These are phyloP conservation scores for Podiceps cristatus DNA, from an alignment of 2,113 vertebrate species.

Conservation along the genomic window DNA sequence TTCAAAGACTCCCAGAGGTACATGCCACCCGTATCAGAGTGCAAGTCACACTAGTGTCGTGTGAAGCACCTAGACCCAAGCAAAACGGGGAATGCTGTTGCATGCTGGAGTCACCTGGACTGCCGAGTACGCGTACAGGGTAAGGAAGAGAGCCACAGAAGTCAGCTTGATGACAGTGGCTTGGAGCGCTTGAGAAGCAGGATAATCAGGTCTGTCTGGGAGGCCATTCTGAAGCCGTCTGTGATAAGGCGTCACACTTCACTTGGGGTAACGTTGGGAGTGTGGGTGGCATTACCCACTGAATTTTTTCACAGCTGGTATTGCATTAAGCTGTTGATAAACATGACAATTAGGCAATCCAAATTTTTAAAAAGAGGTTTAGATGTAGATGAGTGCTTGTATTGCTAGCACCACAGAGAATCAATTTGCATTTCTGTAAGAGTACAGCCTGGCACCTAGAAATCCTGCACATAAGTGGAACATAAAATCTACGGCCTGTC, in stretches of 20 bases:
- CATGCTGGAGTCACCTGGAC: neutral
- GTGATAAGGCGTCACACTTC: neutral
- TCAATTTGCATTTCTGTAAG: neutral
- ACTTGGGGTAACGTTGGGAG: neutral
- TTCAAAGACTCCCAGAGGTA: neutral
- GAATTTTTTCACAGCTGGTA: neutral
- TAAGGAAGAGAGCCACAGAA: neutral
- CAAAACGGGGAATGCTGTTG: neutral
- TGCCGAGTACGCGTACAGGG: fast-evolving
- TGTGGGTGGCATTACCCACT: neutral
- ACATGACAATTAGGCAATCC: neutral
- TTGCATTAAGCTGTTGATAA: neutral
- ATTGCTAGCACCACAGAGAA: neutral
- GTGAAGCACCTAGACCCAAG: neutral
- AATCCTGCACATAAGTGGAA: neutral
- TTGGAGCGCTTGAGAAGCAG: neutral
- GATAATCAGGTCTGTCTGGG: fast-evolving
- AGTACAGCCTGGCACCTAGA: neutral
- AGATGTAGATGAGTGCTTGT: neutral
- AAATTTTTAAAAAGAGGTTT: neutral
- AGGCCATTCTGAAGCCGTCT: neutral
- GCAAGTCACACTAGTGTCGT: fast-evolving
- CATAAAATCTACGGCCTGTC: neutral
- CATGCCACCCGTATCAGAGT: fast-evolving
- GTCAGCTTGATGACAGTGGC: no score